Percentiles rank a stretch among this genome's conserved stretches.
These are phyloP conservation scores for Arctia plantaginis DNA, from an alignment of 2,888 invertebrate genomes.

Conservation along the genomic window DNA sequence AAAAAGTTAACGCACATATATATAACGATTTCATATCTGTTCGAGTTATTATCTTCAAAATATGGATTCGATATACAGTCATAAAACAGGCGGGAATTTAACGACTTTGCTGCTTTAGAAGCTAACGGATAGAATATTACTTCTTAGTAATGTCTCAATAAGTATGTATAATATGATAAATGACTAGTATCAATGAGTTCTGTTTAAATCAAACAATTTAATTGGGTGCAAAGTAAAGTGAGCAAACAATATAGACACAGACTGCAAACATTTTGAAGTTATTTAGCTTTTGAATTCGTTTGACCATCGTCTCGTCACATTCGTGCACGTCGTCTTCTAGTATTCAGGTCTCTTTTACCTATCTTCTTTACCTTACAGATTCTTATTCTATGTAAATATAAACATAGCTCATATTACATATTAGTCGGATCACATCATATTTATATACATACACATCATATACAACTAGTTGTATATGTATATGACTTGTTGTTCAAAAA, in stretches of 20 bases:
- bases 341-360: not conserved
- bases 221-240: not conserved
- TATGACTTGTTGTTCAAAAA: not conserved
- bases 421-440: no score
- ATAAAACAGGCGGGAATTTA: conserved; percentile 58
- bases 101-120: conserved; percentile 50
- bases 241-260: not conserved
- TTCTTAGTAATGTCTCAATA: conserved; percentile 1
- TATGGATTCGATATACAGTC: conserved; percentile 60
- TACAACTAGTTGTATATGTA: not conserved
- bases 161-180: not conserved
- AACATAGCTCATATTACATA: no score
- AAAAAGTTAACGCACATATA: conserved; percentile 37
- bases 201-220: not conserved
- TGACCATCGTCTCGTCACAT: not conserved
- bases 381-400: not conserved
- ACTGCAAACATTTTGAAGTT: not conserved
- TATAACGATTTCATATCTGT: conserved; percentile 56
- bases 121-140: conserved; percentile 45
- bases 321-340: not conserved
- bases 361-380: not conserved
- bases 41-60: conserved; percentile 65
- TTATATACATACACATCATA: no score
- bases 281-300: not conserved
- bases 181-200: not conserved